Base-by-base conservation (phyloP, 2,113 vertebrate species). In the Aspidoscelis tigris region DNA sequence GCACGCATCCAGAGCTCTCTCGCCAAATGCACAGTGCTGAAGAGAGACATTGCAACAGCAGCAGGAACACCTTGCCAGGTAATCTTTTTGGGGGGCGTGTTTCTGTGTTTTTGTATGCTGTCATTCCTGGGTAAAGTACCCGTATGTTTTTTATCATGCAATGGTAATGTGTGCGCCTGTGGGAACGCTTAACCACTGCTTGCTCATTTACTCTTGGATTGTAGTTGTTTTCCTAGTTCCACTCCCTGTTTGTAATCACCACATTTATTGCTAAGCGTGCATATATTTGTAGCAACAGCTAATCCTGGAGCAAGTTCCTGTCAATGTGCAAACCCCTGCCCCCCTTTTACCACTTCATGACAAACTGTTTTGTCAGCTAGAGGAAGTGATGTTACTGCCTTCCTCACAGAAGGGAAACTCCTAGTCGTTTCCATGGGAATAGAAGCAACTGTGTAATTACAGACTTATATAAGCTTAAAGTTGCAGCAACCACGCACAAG, bases 351-450 rank as follows among this genome's bases (percentile, higher is more conserved):
- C 94, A 84, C 89, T 92, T 93, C 0, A 3, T 93, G 91, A 93
- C 90, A 95, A 95, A 96, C 93, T 92, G 94, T 94, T 94, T 95
- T 96, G 95, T 96, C 96, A 96, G 95, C 95, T 95, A 85, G 94
- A 96, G 96, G 96, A 97, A 96, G 95, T 96, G 95, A 96, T 95
- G 95, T 92, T 91, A 87, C 87, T 88, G 93, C 92, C 26, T 88
- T 95, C 91, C 91, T 93, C 94, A 90, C 88, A 92, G 84, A 93
- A 86, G 95, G 96, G 96, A 96, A 96, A 96, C 95, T 95, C 95
- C 96, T 96, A 88, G 86, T 89, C 85, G 94, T 96, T 95, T 90
- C 95, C 93, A 95, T 95, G 92, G 94, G 89, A 89, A 96, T 76
- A 70, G 84, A 86, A 86, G 91, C 89, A 92, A 87, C 90, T n/a